Conservation (phyloP, 2,797 vertebrate genomes). For the Jordanella pulchra region DNA sequence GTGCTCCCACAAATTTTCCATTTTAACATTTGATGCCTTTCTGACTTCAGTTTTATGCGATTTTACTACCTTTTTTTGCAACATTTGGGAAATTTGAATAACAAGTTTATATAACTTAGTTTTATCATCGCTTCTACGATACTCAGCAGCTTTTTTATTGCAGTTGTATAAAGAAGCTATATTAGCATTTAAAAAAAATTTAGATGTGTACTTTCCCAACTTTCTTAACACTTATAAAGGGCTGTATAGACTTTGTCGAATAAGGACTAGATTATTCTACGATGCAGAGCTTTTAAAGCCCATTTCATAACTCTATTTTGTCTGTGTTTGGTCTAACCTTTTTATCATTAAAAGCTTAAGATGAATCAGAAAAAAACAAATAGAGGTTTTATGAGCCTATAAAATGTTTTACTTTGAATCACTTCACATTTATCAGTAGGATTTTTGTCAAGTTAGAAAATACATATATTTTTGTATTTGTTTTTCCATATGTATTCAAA, state of each 20-base stretch:
- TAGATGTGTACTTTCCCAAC: not conserved
- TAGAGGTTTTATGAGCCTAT: too few relatives aligned
- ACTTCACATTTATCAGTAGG: too few relatives aligned
- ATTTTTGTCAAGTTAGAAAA: too few relatives aligned
- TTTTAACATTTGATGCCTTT: not conserved
- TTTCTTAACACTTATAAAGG: not conserved
- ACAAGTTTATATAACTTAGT: not conserved
- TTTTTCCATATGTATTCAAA: too few relatives aligned
- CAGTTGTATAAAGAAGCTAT: not conserved
- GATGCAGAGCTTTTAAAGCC: not conserved
- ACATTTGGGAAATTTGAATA: not conserved
- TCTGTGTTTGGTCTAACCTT: too few relatives aligned
- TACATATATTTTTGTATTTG: too few relatives aligned
- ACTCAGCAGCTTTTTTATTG: not conserved
- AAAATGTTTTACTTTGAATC: too few relatives aligned
- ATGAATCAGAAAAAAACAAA: too few relatives aligned
- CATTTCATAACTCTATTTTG: not conserved
- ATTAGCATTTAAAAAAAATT: not conserved
- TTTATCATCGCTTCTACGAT: not conserved
- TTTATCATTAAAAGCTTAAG: too few relatives aligned
- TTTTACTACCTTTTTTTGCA: not conserved
- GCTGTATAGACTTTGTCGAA: not conserved
- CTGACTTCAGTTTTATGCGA: not conserved
- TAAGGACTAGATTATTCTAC: not conserved
- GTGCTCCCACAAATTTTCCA: not conserved